Evolutionary conservation across 2,113 vertebrate species (phyloP).

Genomic region (Eurystomus gularis): DNA sequence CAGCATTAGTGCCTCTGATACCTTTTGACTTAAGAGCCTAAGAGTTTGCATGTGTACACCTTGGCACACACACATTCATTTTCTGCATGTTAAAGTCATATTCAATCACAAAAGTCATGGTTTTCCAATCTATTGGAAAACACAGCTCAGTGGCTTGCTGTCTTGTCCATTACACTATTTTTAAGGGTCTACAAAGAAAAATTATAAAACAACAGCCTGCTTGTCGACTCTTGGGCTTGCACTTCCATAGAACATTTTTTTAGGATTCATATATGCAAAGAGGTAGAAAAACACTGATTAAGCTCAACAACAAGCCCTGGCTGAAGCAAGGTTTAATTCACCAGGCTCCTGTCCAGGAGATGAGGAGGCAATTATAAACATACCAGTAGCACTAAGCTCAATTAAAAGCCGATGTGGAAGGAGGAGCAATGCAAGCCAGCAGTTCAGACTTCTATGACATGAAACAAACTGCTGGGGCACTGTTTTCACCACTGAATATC

Average conservation of each 20-base stretch:
- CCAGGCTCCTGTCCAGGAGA: neutral
- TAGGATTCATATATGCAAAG: neutral
- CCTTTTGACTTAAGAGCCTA: neutral
- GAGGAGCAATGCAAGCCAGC: neutral
- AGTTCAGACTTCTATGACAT: neutral
- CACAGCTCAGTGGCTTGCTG: neutral
- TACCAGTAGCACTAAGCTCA: neutral
- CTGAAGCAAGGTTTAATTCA: neutral
- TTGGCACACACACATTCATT: neutral
- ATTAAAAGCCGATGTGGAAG: neutral
- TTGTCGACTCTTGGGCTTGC: neutral
- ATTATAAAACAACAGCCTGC: neutral
- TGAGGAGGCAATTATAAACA: neutral
- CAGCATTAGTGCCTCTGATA: neutral
- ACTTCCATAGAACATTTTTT: neutral
- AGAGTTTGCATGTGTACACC: neutral
- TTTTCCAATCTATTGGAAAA: neutral
- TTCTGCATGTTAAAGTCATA: neutral
- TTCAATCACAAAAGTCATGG: neutral
- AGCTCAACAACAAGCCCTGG: neutral
- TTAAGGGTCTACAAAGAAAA: neutral
- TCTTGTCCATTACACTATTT: neutral
- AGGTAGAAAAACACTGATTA: neutral
- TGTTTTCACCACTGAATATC: neutral
- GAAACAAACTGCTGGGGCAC: neutral